These are phyloP conservation scores for Sinhomidia bicolor DNA, from an alignment of 2,888 invertebrate species.

Conservation along the genomic window DNA sequence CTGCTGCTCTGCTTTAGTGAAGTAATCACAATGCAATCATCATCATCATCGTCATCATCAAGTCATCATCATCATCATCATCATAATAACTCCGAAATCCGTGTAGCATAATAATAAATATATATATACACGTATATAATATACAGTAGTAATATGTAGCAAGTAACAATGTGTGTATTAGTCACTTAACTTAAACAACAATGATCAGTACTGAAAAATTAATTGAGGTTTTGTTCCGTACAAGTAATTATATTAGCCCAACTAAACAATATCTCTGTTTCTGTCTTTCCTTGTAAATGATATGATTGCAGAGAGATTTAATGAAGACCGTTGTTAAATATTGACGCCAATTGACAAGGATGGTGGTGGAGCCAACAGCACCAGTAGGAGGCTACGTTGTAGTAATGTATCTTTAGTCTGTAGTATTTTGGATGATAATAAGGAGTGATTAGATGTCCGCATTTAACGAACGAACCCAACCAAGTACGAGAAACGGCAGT, in stretches of 20 bases:
- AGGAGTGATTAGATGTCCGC: constrained; percentile 21
- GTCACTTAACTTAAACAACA: neutral
- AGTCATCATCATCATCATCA: neutral
- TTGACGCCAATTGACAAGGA: neutral
- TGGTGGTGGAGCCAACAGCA: neutral
- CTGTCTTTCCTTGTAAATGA: neutral
- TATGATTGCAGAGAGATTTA: neutral
- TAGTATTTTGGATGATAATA: neutral
- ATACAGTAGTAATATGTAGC: neutral
- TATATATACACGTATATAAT: too few relatives aligned
- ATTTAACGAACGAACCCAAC: constrained; percentile 1
- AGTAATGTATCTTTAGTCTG: neutral
- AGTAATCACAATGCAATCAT: constrained; percentile 8
- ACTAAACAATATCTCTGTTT: too few relatives aligned
- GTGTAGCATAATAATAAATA: too few relatives aligned
- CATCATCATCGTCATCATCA: constrained; percentile 13
- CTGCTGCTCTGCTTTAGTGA: neutral
- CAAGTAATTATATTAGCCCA: neutral
- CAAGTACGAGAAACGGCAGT: constrained; percentile 7
- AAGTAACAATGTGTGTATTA: neutral
- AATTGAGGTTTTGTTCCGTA: neutral
- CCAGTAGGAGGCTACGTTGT: neutral
- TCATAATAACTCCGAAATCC: neutral
- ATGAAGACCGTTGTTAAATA: neutral
- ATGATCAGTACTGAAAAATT: neutral